These are phyloP conservation scores for Oryzias dopingdopingensis DNA, from an alignment of 2,797 vertebrate genomes.

Conservation along the genomic window DNA sequence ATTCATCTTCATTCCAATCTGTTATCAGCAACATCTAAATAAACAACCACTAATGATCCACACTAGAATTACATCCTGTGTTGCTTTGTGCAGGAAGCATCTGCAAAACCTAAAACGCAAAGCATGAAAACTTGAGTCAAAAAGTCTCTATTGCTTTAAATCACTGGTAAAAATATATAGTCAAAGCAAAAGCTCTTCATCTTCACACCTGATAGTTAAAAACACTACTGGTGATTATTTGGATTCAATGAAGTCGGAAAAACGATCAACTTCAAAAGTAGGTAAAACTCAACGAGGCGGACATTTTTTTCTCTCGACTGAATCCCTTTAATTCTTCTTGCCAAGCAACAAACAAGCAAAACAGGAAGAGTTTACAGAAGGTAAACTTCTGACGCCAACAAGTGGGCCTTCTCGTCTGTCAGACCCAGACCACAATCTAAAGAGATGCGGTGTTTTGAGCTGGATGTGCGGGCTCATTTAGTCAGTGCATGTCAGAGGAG, in stretches of 20 bases:
- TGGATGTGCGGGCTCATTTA: constrained; percentile 16
- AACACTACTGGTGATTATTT: background rate
- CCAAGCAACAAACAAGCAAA: constrained; percentile 37
- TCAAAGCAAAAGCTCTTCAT: constrained; percentile 5
- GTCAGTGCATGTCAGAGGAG: constrained; percentile 25
- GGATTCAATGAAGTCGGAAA: constrained; percentile 8
- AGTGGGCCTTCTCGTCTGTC: constrained; percentile 43
- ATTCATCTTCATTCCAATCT: constrained; percentile 4
- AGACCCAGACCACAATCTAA: constrained; percentile 50
- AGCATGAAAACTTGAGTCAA: constrained; percentile 11
- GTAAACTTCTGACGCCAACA: constrained; percentile 36
- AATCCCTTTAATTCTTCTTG: constrained; percentile 16
- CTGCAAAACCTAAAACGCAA: constrained; percentile 20
- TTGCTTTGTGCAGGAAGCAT: constrained; percentile 22
- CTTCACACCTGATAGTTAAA: constrained; percentile 26
- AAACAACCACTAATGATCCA: constrained; percentile 13
- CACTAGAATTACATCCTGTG: constrained; percentile 26
- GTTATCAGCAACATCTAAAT: constrained; percentile 10
- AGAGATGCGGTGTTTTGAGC: constrained; percentile 41
- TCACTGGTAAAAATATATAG: constrained; percentile 23
- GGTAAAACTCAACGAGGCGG: background rate
- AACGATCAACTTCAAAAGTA: constrained; percentile 5
- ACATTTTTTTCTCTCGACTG: constrained; percentile 5
- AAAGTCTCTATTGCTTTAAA: constrained; percentile 15
- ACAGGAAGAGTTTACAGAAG: constrained; percentile 41